A percentile compares a stretch with the other conserved stretches of the same genome.
These are phyloP conservation scores for Rhimphoctona megacephalus DNA, from an alignment of 2,888 invertebrate species.

Conservation along the genomic window DNA sequence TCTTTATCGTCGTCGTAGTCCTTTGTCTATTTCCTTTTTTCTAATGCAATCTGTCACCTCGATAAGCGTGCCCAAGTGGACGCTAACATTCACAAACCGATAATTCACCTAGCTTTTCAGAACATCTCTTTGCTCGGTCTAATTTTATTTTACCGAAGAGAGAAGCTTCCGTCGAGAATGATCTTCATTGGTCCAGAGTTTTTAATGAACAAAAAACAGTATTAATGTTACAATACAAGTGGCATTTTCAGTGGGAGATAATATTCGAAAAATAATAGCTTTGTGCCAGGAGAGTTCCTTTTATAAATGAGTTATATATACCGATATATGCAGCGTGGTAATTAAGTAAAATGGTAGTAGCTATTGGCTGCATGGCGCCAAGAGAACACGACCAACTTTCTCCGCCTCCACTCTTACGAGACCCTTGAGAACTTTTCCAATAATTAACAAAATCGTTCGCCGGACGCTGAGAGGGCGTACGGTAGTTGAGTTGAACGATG, in stretches of 20 bases:
- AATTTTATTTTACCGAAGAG: background rate
- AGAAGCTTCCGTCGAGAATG: background rate
- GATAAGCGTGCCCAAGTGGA: background rate
- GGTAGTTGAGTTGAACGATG: conserved; percentile 28
- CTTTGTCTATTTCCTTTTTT: background rate
- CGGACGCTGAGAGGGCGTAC: conserved; percentile 50
- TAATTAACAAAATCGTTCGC: conserved; percentile 73
- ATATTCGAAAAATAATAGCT: background rate
- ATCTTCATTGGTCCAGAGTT: background rate
- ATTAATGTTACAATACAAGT: background rate
- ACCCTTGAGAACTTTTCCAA: conserved; percentile 70
- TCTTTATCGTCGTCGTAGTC: conserved; percentile 1
- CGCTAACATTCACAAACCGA: background rate
- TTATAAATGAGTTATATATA: conserved; percentile 31
- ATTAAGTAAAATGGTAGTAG: conserved; percentile 59
- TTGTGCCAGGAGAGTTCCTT: conserved; percentile 4
- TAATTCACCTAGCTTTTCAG: background rate
- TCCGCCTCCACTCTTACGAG: conserved; percentile 34
- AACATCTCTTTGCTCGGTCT: background rate
- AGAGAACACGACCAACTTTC: conserved; percentile 52
- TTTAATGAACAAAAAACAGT: background rate
- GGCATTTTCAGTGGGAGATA: background rate
- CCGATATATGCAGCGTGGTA: conserved; percentile 41
- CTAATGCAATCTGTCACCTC: background rate
- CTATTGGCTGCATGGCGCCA: conserved; percentile 55